Conservation (phyloP, 1,140 invertebrate genomes). For the Philotrypesis tridentata region DNA sequence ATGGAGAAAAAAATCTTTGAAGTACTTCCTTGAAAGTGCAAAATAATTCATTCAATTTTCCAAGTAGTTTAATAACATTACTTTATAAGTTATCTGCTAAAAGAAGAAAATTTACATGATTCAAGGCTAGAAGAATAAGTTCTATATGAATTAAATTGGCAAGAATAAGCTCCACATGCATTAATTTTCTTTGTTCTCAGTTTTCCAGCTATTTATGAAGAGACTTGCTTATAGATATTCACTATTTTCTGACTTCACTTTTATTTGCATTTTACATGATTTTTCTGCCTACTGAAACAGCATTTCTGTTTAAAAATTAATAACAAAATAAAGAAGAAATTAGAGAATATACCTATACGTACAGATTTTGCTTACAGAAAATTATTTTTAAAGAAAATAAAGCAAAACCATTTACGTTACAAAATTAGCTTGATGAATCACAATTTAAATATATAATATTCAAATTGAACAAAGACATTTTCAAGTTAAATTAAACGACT, state of each 20-base stretch:
- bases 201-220: background rate
- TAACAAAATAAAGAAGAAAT: too few relatives aligned
- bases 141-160: background rate
- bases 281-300: too few relatives aligned
- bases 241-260: too few relatives aligned
- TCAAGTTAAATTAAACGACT: background rate
- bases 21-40: background rate
- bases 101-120: background rate
- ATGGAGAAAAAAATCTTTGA: background rate
- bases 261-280: too few relatives aligned
- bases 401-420: background rate
- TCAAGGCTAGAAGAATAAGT: background rate
- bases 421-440: slow-evolving; percentile 1
- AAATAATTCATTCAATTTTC: background rate
- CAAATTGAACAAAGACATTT: background rate
- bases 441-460: background rate
- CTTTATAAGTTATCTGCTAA: background rate
- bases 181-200: background rate
- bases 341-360: too few relatives aligned
- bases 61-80: background rate
- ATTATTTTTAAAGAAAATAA: background rate
- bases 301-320: too few relatives aligned
- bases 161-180: background rate
- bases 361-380: background rate
- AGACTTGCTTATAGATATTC: background rate